Evolutionary conservation across 1,140 invertebrate species (phyloP).

Genomic region (Orchestia grillus): DNA sequence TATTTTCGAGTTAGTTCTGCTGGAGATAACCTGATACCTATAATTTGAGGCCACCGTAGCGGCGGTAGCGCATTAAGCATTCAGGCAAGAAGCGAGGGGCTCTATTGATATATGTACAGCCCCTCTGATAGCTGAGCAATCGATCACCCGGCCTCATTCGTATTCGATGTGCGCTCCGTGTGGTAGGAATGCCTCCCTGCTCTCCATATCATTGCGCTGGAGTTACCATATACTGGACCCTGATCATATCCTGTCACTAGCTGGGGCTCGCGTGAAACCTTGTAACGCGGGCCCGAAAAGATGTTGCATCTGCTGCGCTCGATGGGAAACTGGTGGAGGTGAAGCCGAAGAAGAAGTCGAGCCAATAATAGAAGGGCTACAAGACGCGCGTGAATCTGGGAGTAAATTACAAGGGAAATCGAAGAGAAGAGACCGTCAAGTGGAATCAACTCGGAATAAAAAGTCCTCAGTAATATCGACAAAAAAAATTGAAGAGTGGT

Average conservation of each 20-base stretch:
- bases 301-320: background rate
- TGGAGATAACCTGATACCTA: constrained; percentile 35
- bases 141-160: constrained; percentile 19
- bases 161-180: constrained; percentile 17
- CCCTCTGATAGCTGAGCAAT: constrained; percentile 6
- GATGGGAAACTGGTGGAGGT: background rate
- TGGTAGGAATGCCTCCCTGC: constrained; percentile 4
- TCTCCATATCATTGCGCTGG: constrained; percentile 14
- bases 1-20: constrained; percentile 24
- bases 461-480: background rate
- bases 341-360: background rate
- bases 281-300: background rate
- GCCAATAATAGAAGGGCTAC: background rate
- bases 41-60: constrained; percentile 26
- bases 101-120: constrained; percentile 30
- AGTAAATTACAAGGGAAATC: background rate
- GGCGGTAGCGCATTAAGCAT: constrained; percentile 17
- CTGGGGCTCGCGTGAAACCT: background rate
- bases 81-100: constrained; percentile 33
- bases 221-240: background rate
- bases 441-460: no score
- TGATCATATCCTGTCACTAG: background rate
- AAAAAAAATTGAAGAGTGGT: no score
- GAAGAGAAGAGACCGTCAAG: no score
- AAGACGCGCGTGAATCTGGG: background rate